A percentile compares a stretch with the other conserved stretches of the same genome.
Evolutionary conservation across 35 echinoderm and acorn worm genomes (phyloP).

Genomic region (Amphiura filiformis): DNA sequence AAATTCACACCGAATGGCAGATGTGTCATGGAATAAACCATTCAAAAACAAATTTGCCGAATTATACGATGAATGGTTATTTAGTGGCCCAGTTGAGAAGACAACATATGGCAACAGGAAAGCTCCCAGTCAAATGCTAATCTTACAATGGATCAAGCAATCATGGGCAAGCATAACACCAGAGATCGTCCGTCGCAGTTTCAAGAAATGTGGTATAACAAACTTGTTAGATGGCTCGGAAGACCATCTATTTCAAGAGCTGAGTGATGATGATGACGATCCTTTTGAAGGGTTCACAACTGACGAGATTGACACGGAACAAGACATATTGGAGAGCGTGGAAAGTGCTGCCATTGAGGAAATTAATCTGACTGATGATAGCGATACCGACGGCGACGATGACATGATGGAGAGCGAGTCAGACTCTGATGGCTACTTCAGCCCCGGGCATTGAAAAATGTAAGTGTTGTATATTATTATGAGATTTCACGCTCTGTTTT

Average conservation of each 20-base stretch:
- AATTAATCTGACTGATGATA: too few relatives aligned
- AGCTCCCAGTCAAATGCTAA: background rate
- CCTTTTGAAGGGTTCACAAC: background rate
- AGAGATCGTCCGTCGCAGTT: background rate
- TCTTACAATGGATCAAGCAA: background rate
- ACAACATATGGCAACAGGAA: background rate
- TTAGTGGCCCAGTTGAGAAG: background rate
- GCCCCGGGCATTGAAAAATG: too few relatives aligned
- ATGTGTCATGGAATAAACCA: constrained; percentile 2
- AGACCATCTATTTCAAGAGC: background rate
- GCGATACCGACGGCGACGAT: too few relatives aligned
- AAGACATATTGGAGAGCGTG: background rate
- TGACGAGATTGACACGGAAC: background rate
- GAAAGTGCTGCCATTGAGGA: too few relatives aligned
- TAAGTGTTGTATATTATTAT: too few relatives aligned
- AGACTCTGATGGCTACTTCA: too few relatives aligned
- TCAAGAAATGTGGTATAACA: constrained; percentile 19
- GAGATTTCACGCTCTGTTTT: too few relatives aligned
- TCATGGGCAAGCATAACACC: background rate
- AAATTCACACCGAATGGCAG: too few relatives aligned
- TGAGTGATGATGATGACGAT: background rate
- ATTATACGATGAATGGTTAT: constrained; percentile 14
- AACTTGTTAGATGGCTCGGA: background rate
- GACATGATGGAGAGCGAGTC: too few relatives aligned
- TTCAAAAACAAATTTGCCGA: constrained; percentile 1